Conservation (phyloP, 1,140 invertebrate genomes). For the Papilio dardanus region DNA sequence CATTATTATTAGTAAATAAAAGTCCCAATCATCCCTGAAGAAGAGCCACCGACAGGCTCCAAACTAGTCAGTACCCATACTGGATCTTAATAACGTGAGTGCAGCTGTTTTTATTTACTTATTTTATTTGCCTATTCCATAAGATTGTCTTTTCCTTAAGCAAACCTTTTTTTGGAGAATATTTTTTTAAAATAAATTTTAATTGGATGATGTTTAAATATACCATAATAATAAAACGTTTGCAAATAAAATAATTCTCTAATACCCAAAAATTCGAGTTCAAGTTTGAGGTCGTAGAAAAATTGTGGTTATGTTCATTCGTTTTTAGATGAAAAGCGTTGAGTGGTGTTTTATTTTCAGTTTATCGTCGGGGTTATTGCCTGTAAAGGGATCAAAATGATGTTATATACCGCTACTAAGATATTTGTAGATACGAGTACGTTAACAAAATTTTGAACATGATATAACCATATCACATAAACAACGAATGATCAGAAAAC, state of each 20-base stretch:
- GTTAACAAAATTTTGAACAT: not conserved
- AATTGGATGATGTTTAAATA: not conserved
- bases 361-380: constrained; percentile 18
- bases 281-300: not conserved
- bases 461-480: not conserved
- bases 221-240: not conserved
- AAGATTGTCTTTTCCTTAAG: not conserved
- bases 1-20: too few relatives aligned
- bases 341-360: constrained; percentile 20
- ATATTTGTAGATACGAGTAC: constrained; percentile 1
- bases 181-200: too few relatives aligned
- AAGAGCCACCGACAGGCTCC: too few relatives aligned
- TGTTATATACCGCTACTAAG: not conserved
- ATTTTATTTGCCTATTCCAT: too few relatives aligned
- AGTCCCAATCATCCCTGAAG: too few relatives aligned
- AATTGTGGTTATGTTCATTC: constrained; percentile 11
- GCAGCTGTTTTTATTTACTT: too few relatives aligned
- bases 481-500: not conserved
- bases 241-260: not conserved
- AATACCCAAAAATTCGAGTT: not conserved
- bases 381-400: constrained; percentile 13
- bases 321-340: constrained; percentile 21
- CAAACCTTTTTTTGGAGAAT: too few relatives aligned
- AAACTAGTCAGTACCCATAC: too few relatives aligned
- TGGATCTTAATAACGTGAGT: too few relatives aligned